phyloP scores from a whole-genome alignment of 2,888 invertebrate species.

The Macrosiphum euphorbiae region DNA sequence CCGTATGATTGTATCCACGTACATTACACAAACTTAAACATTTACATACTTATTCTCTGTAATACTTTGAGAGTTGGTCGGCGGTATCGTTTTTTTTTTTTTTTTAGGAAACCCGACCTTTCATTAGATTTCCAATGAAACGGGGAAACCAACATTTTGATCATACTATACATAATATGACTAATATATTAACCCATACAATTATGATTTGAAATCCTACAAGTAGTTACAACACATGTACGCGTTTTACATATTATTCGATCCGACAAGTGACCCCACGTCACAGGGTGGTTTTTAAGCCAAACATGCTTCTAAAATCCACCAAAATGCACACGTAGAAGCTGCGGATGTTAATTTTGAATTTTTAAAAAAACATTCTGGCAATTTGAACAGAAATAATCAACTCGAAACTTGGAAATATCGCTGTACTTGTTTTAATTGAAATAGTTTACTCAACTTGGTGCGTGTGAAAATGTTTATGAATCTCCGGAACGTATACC shows the following conservation, averaged over 20 bases:
- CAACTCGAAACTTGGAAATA: neutral
- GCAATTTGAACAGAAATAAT: neutral
- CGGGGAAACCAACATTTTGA: neutral
- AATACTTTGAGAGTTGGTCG: neutral
- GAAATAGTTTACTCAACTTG: neutral
- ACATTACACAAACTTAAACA: neutral
- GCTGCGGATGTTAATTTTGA: neutral
- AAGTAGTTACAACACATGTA: neutral
- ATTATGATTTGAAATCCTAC: neutral
- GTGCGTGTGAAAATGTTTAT: neutral
- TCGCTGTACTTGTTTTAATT: neutral
- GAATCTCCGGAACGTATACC: neutral
- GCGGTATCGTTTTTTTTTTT: neutral
- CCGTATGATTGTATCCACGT: neutral
- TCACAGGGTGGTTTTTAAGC: neutral
- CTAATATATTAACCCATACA: neutral
- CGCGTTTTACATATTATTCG: neutral
- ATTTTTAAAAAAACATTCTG: neutral
- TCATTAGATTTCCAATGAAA: neutral
- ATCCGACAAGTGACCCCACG: neutral
- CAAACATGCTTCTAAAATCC: neutral
- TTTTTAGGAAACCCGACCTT: neutral
- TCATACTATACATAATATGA: neutral
- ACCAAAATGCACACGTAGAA: neutral
- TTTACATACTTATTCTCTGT: neutral